Evolutionary conservation across 2,113 vertebrate genomes (phyloP).

Genomic region (Pluvialis apricaria): DNA sequence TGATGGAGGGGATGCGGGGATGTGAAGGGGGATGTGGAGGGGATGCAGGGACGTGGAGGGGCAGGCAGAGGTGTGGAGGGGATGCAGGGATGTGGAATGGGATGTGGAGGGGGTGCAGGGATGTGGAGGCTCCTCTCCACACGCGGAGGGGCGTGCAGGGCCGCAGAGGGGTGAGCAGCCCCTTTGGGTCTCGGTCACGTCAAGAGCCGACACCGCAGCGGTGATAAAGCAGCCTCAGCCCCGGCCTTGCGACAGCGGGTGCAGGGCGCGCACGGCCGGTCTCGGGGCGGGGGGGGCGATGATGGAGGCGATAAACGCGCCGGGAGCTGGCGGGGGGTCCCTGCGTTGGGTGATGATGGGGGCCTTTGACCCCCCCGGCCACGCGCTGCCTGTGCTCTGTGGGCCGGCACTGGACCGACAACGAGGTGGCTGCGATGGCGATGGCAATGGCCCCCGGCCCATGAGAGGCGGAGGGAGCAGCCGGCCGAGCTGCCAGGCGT

Average conservation of each 20-base stretch:
- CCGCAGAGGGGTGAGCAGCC: not conserved
- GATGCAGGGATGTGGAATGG: not conserved
- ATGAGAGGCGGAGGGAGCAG: not conserved
- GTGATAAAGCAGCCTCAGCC: not conserved
- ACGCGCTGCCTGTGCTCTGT: too few relatives aligned
- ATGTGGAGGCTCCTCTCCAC: not conserved
- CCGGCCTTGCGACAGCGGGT: not conserved
- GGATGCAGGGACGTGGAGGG: too few relatives aligned
- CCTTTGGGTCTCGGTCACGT: not conserved
- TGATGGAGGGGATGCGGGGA: too few relatives aligned
- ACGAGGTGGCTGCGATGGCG: accelerated
- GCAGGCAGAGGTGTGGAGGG: too few relatives aligned
- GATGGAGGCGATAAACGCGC: not conserved
- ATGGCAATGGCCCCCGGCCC: accelerated
- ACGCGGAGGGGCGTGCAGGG: too few relatives aligned
- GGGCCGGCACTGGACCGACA: not conserved
- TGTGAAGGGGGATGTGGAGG: too few relatives aligned
- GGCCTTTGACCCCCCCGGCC: too few relatives aligned
- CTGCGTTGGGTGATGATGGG: not conserved
- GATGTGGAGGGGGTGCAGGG: not conserved
- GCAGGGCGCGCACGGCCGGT: not conserved
- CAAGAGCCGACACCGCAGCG: not conserved
- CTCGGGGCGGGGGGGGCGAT: too few relatives aligned
- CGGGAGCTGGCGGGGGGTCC: not conserved
- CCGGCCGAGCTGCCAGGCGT: not conserved